Conservation (phyloP, 2,888 invertebrate species). For the Diaphora mendica region DNA sequence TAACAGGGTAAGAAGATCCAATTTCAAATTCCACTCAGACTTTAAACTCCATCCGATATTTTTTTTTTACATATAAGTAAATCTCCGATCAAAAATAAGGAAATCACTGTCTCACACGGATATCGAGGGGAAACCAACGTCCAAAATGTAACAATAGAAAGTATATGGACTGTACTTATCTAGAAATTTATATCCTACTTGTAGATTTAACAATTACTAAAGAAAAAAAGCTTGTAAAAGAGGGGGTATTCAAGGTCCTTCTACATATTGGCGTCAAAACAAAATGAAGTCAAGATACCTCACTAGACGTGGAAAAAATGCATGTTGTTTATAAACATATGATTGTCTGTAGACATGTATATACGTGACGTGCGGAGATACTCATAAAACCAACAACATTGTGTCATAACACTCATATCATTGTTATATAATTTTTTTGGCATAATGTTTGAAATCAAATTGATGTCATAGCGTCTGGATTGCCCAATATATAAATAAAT, state of each 20-base stretch:
- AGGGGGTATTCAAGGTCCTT: background rate
- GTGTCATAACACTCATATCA: slow-evolving; percentile 3
- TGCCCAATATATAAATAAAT: slow-evolving; percentile 6
- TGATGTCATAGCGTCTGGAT: slow-evolving; percentile 6
- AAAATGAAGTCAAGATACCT: background rate
- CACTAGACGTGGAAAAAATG: no score
- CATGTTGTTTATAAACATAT: background rate
- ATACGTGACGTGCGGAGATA: background rate
- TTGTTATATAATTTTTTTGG: slow-evolving; percentile 2
- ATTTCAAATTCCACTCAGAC: no score
- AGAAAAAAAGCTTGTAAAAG: background rate
- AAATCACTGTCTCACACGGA: background rate
- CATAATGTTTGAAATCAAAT: background rate
- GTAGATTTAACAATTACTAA: background rate
- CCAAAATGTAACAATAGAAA: no score
- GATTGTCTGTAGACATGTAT: no score
- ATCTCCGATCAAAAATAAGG: background rate
- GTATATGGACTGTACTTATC: no score
- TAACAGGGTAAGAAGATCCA: no score
- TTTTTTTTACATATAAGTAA: no score
- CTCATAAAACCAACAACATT: slow-evolving; percentile 4
- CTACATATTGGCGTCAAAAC: background rate
- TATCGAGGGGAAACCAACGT: no score
- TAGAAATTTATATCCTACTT: background rate
- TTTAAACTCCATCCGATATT: no score